phyloP scores from a whole-genome alignment of 1,140 invertebrate species.

The Aphelinus atriplicis region DNA sequence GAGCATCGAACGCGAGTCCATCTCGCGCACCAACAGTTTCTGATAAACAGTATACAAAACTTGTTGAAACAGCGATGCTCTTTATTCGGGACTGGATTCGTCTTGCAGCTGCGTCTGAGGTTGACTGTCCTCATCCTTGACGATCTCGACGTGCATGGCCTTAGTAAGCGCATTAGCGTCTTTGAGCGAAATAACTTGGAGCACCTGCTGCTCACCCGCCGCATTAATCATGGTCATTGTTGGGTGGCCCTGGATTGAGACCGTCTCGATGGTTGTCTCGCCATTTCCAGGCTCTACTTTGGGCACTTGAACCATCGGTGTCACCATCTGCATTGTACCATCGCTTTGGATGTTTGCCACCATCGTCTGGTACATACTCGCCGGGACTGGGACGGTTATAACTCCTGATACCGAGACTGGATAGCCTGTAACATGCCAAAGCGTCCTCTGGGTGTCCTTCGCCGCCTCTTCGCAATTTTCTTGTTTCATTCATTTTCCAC shows the following conservation, averaged over 20 bases:
- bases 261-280: constrained; percentile 73
- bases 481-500: not conserved
- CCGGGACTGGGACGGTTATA: constrained; percentile 93
- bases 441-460: constrained; percentile 34
- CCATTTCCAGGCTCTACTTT: constrained; percentile 74
- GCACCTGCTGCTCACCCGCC: constrained; percentile 77
- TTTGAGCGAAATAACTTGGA: constrained; percentile 84
- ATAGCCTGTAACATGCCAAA: constrained; percentile 72
- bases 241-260: constrained; percentile 73
- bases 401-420: constrained; percentile 91
- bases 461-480: not conserved
- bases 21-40: constrained; percentile 33
- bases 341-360: constrained; percentile 90
- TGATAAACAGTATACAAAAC: constrained; percentile 31
- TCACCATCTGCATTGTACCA: constrained; percentile 81
- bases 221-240: constrained; percentile 79
- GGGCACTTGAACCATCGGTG: constrained; percentile 83
- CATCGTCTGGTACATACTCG: constrained; percentile 96
- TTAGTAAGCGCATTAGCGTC: constrained; percentile 82
- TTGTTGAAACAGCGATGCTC: not conserved
- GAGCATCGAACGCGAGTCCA: constrained; percentile 1
- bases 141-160: constrained; percentile 74
- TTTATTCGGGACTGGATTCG: constrained; percentile 63
- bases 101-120: constrained; percentile 60
- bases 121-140: constrained; percentile 65